Evolutionary conservation across 2,113 vertebrate species (phyloP), one percentile per base, ranked within the genome.

Genomic region (Lamprotornis superbus): DNA sequence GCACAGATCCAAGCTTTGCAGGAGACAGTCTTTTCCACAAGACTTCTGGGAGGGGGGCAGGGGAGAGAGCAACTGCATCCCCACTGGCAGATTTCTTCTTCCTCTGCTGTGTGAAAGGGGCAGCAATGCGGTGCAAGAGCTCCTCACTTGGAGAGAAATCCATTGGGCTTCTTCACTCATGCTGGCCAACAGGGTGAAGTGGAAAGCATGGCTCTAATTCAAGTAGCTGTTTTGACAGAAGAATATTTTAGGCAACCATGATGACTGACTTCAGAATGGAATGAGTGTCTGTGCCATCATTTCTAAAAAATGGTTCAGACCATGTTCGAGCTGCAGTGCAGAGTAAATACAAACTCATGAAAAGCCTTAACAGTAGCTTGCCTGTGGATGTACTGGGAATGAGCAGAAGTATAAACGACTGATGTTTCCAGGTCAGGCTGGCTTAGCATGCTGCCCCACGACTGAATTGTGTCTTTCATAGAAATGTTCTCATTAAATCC

Each of bases 381-480:
- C 55, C 74, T 95, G 87, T 91, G 46, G 82, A 46, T 39, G 33
- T 76, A 31, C 69, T 53, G 53, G 69, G 77, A 94, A 46, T 0
- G 21, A 94, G 74, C 63, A 90, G 84, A 44, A 56, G 20, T 23
- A 40, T 46, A 65, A 89, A 77, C 0, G 10, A 61, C 63, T 60
- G 67, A 94, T 80, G 16, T 60, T 37, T 94, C 53, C 70, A 80
- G 46, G 27, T 47, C 12, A 1, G 81, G 40, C 57, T 94, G 78
- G 67, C 59, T 84, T 78, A 11, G 1, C 37, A 14, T 3, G 14
- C 61, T 65, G 67, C 50, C 33, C 3, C 2, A 6, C 0, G 0
- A 76, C 28, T 95, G 78, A 96, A 94, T 80, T 93, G 37, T 87
- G 78, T 73, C 94, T 95, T 95, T 95, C 95, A 95, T 50, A 73